These are phyloP conservation scores for Tridacna gigas DNA, from an alignment of 2,888 invertebrate species.

Conservation along the genomic window DNA sequence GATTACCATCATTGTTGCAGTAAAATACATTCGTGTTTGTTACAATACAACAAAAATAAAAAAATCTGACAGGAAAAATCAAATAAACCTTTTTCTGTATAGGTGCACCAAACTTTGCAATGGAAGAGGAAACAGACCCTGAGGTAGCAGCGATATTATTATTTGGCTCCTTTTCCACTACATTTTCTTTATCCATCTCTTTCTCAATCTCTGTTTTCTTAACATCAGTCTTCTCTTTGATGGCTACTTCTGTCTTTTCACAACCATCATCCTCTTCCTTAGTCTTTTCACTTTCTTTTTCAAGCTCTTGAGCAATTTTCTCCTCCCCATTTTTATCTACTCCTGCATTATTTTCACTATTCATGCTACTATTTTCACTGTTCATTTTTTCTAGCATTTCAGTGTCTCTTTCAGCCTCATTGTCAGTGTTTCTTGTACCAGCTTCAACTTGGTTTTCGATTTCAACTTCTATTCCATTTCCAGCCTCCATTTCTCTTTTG, in stretches of 20 bases:
- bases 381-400: neutral
- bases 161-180: conserved; percentile 9
- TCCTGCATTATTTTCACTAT: neutral
- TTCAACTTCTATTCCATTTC: neutral
- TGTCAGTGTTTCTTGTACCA: neutral
- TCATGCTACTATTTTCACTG: neutral
- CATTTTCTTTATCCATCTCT: conserved; percentile 19
- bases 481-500: conserved; percentile 8
- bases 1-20: too few relatives aligned
- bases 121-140: conserved; percentile 30
- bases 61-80: neutral
- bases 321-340: neutral
- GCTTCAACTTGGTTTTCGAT: conserved; percentile 10
- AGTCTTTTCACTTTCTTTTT: conserved; percentile 6
- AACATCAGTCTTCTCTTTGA: neutral
- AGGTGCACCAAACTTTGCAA: conserved; percentile 51
- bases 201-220: neutral
- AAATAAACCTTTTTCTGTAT: conserved; percentile 40
- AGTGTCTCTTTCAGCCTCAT: neutral
- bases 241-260: neutral
- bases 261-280: neutral
- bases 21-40: too few relatives aligned
- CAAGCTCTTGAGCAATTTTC: neutral
- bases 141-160: neutral
- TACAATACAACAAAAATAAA: neutral